Conservation (phyloP, 2,888 invertebrate species). For the Phortica okadai region DNA sequence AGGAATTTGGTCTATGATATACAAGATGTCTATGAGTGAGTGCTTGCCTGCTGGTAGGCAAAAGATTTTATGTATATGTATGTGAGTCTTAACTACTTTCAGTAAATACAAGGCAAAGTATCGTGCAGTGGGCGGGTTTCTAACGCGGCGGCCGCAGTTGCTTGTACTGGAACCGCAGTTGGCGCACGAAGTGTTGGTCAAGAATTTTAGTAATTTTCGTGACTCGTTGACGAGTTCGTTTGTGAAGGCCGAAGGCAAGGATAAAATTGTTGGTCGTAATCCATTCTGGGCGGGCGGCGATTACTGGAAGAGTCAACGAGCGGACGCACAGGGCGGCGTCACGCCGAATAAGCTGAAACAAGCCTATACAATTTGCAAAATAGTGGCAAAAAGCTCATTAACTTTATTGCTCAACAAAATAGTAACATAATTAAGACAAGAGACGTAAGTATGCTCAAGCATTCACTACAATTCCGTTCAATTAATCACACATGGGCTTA, state of each 20-base stretch:
- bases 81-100: neutral
- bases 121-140: constrained; percentile 75
- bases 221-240: constrained; percentile 62
- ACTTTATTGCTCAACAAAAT: constrained; percentile 46
- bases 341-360: constrained; percentile 73
- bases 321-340: constrained; percentile 76
- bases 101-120: constrained; percentile 69
- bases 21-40: constrained; percentile 75
- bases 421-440: constrained; percentile 56
- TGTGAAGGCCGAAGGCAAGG: constrained; percentile 70
- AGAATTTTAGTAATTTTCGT: constrained; percentile 72
- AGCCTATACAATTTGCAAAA: constrained; percentile 59
- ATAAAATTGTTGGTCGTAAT: constrained; percentile 76
- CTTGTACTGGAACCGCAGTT: constrained; percentile 74
- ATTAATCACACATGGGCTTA: constrained; percentile 35
- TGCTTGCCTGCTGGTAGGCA: neutral
- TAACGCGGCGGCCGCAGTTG: constrained; percentile 71
- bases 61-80: neutral
- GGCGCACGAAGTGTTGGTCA: constrained; percentile 73
- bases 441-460: constrained; percentile 55
- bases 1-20: constrained; percentile 71
- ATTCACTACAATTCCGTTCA: neutral
- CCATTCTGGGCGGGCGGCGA: constrained; percentile 77
- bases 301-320: constrained; percentile 77
- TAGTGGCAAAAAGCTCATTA: constrained; percentile 53